Evolutionary conservation across 2,888 invertebrate species (phyloP).

Genomic region (Pristionchus mayeri): DNA sequence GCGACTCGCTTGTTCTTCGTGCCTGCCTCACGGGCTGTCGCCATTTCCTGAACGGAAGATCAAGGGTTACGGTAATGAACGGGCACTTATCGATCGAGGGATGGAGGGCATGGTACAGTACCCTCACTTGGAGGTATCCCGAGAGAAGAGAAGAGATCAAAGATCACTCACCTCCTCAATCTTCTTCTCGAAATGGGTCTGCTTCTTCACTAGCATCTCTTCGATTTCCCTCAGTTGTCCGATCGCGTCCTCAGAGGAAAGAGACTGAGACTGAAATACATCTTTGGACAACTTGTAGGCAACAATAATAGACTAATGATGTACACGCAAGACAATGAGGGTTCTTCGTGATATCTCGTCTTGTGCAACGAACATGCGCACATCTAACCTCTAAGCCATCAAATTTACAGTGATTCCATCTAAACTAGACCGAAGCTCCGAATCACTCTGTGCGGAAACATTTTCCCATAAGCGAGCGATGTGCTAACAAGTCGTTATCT

Average conservation of each 20-base stretch:
- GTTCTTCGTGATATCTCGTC: too few species aligned
- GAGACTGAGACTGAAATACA: constrained; percentile 39
- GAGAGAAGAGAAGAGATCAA: background rate
- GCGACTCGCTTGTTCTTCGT: constrained; percentile 63
- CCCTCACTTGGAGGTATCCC: too few species aligned
- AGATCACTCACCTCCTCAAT: constrained; percentile 51
- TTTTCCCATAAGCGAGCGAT: background rate
- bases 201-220: constrained; percentile 62
- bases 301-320: too few species aligned
- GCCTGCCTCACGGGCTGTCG: constrained; percentile 61
- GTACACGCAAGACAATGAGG: too few species aligned
- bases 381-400: too few species aligned
- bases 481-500: constrained; percentile 24
- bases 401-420: too few species aligned
- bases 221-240: constrained; percentile 62
- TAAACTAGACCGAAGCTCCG: too few species aligned
- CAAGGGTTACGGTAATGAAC: background rate
- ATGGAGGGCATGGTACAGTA: too few species aligned
- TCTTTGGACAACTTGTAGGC: too few species aligned
- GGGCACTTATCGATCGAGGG: background rate
- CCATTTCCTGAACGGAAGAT: constrained; percentile 54
- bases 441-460: too few species aligned
- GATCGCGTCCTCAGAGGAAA: constrained; percentile 60
- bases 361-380: too few species aligned
- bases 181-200: constrained; percentile 60